Evolutionary conservation across 2,888 invertebrate genomes (phyloP).

Genomic region (Anoplius nigerrimus): DNA sequence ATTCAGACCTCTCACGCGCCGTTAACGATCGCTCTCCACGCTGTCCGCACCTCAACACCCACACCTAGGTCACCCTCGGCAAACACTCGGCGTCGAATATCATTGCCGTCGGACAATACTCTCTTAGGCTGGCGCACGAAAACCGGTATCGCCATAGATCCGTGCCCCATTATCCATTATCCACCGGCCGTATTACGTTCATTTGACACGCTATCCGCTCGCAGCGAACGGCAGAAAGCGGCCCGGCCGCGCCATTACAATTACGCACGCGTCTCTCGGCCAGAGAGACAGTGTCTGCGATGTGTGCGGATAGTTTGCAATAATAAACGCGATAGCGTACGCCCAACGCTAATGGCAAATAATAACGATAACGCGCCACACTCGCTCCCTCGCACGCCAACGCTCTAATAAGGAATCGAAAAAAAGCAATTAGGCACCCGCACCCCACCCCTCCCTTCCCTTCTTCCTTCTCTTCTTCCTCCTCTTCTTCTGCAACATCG

Average conservation of each 20-base stretch:
- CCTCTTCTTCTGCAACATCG: no score
- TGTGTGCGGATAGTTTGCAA: slow-evolving; percentile 1
- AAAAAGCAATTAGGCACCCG: slow-evolving; percentile 50
- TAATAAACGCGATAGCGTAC: not conserved
- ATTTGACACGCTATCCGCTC: slow-evolving; percentile 65
- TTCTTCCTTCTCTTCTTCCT: no score
- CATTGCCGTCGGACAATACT: slow-evolving; percentile 34
- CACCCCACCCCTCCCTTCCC: not conserved
- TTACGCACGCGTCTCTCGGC: slow-evolving; percentile 28
- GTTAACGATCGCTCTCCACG: no score
- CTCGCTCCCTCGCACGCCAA: slow-evolving; percentile 22
- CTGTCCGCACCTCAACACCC: no score
- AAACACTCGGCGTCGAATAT: no score
- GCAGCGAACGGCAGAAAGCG: slow-evolving; percentile 8
- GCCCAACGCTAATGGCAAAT: not conserved
- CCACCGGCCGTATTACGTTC: slow-evolving; percentile 54
- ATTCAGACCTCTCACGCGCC: no score
- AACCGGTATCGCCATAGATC: slow-evolving; percentile 57
- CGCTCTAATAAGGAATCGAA: slow-evolving; percentile 35
- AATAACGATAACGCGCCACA: slow-evolving; percentile 1
- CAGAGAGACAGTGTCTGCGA: no score
- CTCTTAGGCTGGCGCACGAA: slow-evolving; percentile 33
- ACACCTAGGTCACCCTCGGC: no score
- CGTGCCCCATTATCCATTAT: slow-evolving; percentile 62
- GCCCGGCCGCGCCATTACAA: slow-evolving; percentile 47